phyloP scores from a whole-genome alignment of 2,113 vertebrate species.

The Oophaga pumilio region DNA sequence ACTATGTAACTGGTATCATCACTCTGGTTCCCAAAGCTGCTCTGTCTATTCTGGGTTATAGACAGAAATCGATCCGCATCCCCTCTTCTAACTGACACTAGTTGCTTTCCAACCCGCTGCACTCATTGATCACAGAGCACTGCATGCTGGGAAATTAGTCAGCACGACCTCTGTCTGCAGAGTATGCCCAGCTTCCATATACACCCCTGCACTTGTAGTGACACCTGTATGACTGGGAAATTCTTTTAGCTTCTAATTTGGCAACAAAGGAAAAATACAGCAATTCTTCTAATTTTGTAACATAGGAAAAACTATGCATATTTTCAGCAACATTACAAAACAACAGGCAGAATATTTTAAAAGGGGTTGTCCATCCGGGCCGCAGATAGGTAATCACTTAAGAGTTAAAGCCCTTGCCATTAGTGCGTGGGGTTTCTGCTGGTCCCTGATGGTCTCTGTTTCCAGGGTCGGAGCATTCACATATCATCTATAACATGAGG shows the following conservation, averaged over 20 bases:
- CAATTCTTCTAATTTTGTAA: no score
- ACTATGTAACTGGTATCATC: neutral
- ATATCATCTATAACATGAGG: no score
- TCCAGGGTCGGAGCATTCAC: no score
- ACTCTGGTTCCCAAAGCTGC: neutral
- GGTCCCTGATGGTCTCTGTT: no score
- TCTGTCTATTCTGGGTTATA: slow-evolving; percentile 20
- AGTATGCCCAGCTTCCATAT: neutral
- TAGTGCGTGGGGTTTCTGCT: no score
- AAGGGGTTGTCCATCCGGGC: no score
- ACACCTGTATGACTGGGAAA: neutral
- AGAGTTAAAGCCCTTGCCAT: no score
- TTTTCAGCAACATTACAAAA: no score
- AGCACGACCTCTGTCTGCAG: neutral
- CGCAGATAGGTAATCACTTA: no score
- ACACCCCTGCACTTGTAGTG: neutral
- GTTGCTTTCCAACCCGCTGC: slow-evolving; percentile 47
- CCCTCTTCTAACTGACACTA: slow-evolving; percentile 33
- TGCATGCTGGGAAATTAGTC: slow-evolving; percentile 44
- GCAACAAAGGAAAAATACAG: neutral
- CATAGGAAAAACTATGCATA: no score
- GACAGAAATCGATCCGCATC: slow-evolving; percentile 32
- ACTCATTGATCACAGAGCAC: slow-evolving; percentile 42
- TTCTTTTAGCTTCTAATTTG: neutral
- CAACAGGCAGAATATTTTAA: no score